A percentile compares a stretch with the other conserved stretches of the same genome.
phyloP scores from a whole-genome alignment of 2,113 vertebrate genomes.

The Grammomys surdaster region DNA sequence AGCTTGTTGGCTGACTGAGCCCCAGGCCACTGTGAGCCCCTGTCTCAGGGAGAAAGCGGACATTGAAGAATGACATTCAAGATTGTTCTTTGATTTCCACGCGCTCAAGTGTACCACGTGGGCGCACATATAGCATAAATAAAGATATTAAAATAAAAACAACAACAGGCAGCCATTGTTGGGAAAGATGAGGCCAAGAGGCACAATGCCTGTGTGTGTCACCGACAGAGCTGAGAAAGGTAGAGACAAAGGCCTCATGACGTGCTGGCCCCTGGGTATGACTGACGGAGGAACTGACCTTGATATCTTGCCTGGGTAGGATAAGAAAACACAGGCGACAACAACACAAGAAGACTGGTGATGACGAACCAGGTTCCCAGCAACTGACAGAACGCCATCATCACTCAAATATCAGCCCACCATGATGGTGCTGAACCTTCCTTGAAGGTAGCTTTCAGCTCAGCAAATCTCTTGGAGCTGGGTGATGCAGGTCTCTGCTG shows the following conservation, averaged over 20 bases:
- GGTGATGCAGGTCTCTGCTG: neutral
- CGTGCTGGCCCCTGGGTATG: accelerated
- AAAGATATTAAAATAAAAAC: neutral
- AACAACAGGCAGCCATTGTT: accelerated
- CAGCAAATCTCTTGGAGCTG: neutral
- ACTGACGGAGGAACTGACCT: neutral
- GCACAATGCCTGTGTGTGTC: accelerated
- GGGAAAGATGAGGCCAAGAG: neutral
- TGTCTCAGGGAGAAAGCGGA: neutral
- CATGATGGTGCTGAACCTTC: neutral
- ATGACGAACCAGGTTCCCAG: neutral
- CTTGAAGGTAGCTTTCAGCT: neutral
- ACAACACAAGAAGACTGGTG: neutral
- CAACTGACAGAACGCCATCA: neutral
- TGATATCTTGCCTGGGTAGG: neutral
- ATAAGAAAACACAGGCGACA: neutral
- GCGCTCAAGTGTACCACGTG: neutral
- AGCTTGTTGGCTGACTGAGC: neutral
- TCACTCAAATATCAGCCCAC: neutral
- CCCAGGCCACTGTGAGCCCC: neutral
- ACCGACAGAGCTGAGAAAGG: neutral
- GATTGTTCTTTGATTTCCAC: neutral
- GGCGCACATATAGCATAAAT: neutral
- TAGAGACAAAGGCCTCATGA: accelerated
- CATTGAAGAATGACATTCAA: neutral